Conservation (phyloP, 2,888 invertebrate species). For the Diaperis boleti region DNA sequence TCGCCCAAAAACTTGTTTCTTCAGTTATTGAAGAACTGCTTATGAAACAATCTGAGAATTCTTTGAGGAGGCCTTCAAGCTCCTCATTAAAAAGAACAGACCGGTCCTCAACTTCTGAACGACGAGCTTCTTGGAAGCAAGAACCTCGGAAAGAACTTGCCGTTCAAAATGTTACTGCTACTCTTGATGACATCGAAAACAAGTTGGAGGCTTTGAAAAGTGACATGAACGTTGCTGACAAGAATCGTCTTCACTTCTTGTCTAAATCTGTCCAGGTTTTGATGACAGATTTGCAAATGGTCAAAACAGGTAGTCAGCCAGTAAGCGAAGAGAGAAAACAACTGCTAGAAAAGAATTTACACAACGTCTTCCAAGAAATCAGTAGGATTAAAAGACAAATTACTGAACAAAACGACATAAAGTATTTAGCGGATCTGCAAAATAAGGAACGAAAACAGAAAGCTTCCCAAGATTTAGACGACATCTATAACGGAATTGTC, state of each 20-base stretch:
- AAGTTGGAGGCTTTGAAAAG: slow-evolving; percentile 41
- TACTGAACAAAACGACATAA: slow-evolving; percentile 44
- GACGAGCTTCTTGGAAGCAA: neutral
- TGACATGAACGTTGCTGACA: slow-evolving; percentile 48
- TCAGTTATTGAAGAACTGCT: slow-evolving; percentile 49
- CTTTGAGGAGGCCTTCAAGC: neutral
- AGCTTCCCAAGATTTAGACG: slow-evolving; percentile 44
- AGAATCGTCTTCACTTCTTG: slow-evolving; percentile 46
- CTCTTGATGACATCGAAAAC: slow-evolving; percentile 26
- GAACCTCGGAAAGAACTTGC: neutral
- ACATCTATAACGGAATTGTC: slow-evolving; percentile 45
- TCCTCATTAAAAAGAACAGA: neutral
- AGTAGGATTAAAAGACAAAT: slow-evolving; percentile 46
- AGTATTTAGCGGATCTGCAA: slow-evolving; percentile 36
- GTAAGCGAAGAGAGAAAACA: slow-evolving; percentile 47
- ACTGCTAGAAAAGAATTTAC: slow-evolving; percentile 44
- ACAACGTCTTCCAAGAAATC: slow-evolving; percentile 44
- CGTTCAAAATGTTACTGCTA: neutral
- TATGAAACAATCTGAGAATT: slow-evolving; percentile 5
- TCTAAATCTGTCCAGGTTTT: slow-evolving; percentile 48
- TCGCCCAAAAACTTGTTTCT: slow-evolving; percentile 47
- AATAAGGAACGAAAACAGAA: slow-evolving; percentile 44
- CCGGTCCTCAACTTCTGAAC: too few species aligned
- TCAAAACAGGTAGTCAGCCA: slow-evolving; percentile 42
- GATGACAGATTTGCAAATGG: slow-evolving; percentile 51